Evolutionary conservation across 2,797 vertebrate genomes (phyloP).

Genomic region (Naso thynnoides): DNA sequence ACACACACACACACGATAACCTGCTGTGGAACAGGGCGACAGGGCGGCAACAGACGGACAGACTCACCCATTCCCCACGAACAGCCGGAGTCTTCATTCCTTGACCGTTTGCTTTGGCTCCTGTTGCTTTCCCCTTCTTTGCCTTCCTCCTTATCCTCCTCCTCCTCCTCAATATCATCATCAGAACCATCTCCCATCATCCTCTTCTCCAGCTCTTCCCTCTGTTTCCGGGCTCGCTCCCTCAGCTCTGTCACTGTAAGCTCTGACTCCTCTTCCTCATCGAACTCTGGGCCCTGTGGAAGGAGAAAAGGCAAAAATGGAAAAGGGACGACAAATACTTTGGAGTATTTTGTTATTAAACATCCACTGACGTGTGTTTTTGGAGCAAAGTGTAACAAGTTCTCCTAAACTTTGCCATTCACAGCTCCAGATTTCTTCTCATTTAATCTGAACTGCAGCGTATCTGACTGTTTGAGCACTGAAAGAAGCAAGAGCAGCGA

Average conservation of each 20-base stretch:
- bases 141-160: constrained; percentile 57
- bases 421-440: too few species aligned
- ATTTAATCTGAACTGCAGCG: too few species aligned
- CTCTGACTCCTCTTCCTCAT: constrained; percentile 94
- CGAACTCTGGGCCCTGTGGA: constrained; percentile 92
- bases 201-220: constrained; percentile 89
- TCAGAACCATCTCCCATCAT: constrained; percentile 96
- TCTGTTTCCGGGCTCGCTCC: constrained; percentile 88
- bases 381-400: too few species aligned
- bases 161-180: constrained; percentile 88
- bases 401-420: too few species aligned
- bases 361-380: too few species aligned
- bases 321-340: too few species aligned
- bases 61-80: constrained; percentile 96
- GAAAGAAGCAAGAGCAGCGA: too few species aligned
- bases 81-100: constrained; percentile 89
- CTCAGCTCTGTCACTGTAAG: constrained; percentile 93
- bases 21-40: background rate
- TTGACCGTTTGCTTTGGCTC: constrained; percentile 68
- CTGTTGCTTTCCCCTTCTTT: constrained; percentile 35
- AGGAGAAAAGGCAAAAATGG: background rate
- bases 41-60: background rate
- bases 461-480: too few species aligned
- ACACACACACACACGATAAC: too few species aligned
- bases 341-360: too few species aligned